Conservation (phyloP, 2,888 invertebrate genomes). For the Elaeidobius kamerunicus region DNA sequence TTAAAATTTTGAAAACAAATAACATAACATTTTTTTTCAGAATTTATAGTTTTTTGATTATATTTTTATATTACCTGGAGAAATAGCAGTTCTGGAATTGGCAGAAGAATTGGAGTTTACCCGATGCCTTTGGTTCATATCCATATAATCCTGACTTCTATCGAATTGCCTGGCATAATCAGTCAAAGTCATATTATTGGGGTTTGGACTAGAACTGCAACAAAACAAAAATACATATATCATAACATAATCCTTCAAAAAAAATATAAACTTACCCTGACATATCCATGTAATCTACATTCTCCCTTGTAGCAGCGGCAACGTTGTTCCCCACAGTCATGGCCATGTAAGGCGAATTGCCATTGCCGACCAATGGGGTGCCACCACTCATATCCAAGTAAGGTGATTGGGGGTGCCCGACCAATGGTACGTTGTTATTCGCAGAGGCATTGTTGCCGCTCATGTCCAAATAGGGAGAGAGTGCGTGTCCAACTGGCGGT, state of each 20-base stretch:
- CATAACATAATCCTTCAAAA: background rate
- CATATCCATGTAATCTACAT: constrained; percentile 24
- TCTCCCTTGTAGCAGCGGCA: constrained; percentile 1
- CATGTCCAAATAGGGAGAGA: constrained; percentile 37
- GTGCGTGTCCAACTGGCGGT: constrained; percentile 14
- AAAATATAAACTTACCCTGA: constrained; percentile 11
- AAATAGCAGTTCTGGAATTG: constrained; percentile 12
- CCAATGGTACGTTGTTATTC: constrained; percentile 9
- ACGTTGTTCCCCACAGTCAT: no score
- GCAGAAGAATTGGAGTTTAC: constrained; percentile 23
- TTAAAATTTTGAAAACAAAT: background rate
- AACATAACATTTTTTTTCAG: background rate
- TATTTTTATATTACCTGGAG: constrained; percentile 11
- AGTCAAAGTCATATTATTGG: constrained; percentile 14
- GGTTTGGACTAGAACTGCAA: constrained; percentile 15
- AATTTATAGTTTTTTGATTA: background rate
- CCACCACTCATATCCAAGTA: constrained; percentile 27
- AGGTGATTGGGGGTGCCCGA: constrained; percentile 7
- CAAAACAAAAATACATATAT: background rate
- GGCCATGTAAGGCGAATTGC: no score
- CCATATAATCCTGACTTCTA: constrained; percentile 33
- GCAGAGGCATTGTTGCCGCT: constrained; percentile 32
- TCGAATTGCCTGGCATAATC: constrained; percentile 10
- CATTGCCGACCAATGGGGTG: no score
- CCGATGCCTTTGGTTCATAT: constrained; percentile 32